Base-by-base conservation (phyloP, 2,797 vertebrate species). In the Sitta carolinensis region DNA sequence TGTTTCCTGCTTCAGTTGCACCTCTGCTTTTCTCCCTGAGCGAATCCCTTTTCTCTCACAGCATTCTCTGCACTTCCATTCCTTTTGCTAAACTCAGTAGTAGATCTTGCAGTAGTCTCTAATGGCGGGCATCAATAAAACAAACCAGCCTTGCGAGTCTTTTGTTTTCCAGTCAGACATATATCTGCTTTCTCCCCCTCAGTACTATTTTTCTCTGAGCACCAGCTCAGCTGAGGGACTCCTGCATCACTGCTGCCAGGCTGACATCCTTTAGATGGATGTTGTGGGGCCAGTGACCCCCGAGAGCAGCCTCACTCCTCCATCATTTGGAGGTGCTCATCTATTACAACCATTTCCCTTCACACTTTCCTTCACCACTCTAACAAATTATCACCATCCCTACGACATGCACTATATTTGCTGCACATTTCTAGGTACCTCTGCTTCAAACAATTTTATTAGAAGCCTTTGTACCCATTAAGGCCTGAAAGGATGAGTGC, bases 61-160 rank as follows among this genome's bases (percentile, higher is more conserved):
- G 47, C 22, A n/a, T 58, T n/a, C 90, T 68, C 77, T 5, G 1
- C 61, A 40, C 62, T 82, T 81, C 67, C 69, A 84, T 29, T 76
- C 45, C 59, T 77, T 78, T 62, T 62, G 43, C 38, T 68, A 74
- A 38, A 58, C 77, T 66, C 30, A 4, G 89, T 3, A 62, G 76
- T 90, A 55, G 32, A 96, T 93, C 92, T 95, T n/a, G 26, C 43
- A 58, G 90, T 84, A 77, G 94, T 50, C 89, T 90, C 92, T 96
- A 97, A 97, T 80, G 92, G 82, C 25, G 54, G 81, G 61, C 88
- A 92, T 94, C 94, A 96, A 96, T 95, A 97, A 96, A 95, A 96
- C 94, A 87, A 91, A 90, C 84, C 40, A 70, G 93, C 87, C 94
- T 90, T 64, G 61, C 38, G 63, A 84, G 95, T 52, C 76, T 38